These are phyloP conservation scores for Beris chalybata DNA, from an alignment of 2,888 invertebrate species.

Conservation along the genomic window DNA sequence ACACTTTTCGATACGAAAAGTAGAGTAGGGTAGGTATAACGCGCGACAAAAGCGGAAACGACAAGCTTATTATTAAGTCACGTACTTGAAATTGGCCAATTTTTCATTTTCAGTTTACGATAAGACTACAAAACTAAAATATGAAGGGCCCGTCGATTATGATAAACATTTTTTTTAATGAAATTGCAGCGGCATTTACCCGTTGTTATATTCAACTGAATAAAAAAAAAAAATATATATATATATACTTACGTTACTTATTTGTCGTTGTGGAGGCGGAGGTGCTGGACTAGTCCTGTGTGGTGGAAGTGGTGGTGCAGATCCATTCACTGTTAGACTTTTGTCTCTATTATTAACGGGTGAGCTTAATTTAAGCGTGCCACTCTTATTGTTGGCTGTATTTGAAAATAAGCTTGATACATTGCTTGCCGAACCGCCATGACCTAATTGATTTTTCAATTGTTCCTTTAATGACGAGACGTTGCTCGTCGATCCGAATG, in stretches of 20 bases:
- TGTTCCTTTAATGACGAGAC: slow-evolving; percentile 51
- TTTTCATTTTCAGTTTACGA: too few relatives aligned
- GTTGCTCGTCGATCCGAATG: slow-evolving; percentile 44
- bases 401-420: slow-evolving; percentile 43
- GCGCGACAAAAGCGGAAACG: too few relatives aligned
- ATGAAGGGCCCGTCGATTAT: too few relatives aligned
- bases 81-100: too few relatives aligned
- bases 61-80: too few relatives aligned
- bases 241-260: slow-evolving; percentile 51
- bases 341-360: slow-evolving; percentile 21
- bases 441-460: slow-evolving; percentile 47
- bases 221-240: background rate
- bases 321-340: slow-evolving; percentile 44
- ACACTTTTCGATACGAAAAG: too few relatives aligned
- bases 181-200: too few relatives aligned
- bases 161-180: too few relatives aligned
- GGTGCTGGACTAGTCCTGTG: slow-evolving; percentile 55
- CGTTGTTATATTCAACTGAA: too few relatives aligned
- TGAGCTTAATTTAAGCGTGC: slow-evolving; percentile 33
- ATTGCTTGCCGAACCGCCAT: slow-evolving; percentile 41
- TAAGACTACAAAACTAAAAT: too few relatives aligned
- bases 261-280: slow-evolving; percentile 54
- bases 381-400: slow-evolving; percentile 6
- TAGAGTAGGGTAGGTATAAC: too few relatives aligned
- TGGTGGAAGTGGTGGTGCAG: slow-evolving; percentile 52